Evolutionary conservation across 2,888 invertebrate genomes (phyloP), one percentile per base, ranked within the genome.

Genomic region (Linnaemya vulpina): DNA sequence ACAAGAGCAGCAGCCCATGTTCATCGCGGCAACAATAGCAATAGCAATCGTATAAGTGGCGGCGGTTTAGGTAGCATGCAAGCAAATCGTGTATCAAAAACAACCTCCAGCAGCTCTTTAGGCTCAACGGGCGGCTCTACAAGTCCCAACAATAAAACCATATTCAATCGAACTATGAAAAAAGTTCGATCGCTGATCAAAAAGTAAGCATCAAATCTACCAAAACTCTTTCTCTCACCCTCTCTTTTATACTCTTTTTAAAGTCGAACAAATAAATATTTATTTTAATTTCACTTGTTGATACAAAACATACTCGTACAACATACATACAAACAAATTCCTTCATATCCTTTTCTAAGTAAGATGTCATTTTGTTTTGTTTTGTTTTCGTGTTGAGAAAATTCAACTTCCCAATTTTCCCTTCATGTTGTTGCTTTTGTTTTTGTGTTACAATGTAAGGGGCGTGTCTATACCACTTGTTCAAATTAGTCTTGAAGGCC

Each of bases 161-260:
- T 97, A 92, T 96, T 97, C 95, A 96, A 97, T 94, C 94, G 95
- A 92, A 96, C 96, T 93, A 95, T 96, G 89, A 96, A 96, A 93
- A 96, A 96, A 94, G 95, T 96, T 92, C 95, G 96, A 93, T 95
- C 95, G 93, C 94, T 96, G 91, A 96, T 95, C 86, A 93, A 93
- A 90, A 93, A 93, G 91, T 93, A 92, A 92, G 92, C 91, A 90
- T 76, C 86, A 62, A 71, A 25, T 60, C 30, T 65, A 25, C 35
- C 76, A 65, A 65, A 75, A 25, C 2, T 53, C 51, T 53, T 11
- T 20, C 43, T 43, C 30, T 51, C 17, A 20, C 43, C 11, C 49
- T 35, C 25, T 35, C 5, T 17, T 60, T n/a, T n/a, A n/a, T n/a
- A 68, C n/a, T 11, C 22, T 40, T 38, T 53, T 40, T 5, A 17